phyloP scores from a whole-genome alignment of 2,113 vertebrate genomes.

The Agelaius tricolor region DNA sequence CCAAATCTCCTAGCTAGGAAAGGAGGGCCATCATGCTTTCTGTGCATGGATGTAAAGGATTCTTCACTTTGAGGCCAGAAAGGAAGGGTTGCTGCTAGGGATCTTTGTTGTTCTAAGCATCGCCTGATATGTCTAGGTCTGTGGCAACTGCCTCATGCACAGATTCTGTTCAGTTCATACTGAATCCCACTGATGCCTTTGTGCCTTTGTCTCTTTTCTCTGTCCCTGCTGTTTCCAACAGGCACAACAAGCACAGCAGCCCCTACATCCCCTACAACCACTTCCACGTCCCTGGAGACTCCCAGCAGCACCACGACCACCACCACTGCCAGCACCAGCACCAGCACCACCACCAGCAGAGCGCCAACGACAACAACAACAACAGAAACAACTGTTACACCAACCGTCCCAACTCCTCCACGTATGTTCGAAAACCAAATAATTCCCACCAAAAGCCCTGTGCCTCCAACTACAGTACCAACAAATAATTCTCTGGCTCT shows the following conservation, averaged over 20 bases:
- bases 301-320: too few relatives aligned
- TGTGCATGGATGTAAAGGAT: not conserved
- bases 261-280: not conserved
- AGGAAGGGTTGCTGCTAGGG: fast-evolving
- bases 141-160: fast-evolving
- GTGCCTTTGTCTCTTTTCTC: not conserved
- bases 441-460: too few relatives aligned
- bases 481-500: too few relatives aligned
- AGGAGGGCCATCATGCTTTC: not conserved
- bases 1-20: not conserved
- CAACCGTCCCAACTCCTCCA: too few relatives aligned
- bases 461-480: too few relatives aligned
- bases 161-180: not conserved
- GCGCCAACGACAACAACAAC: too few relatives aligned
- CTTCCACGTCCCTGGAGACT: not conserved
- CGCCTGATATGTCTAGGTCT: fast-evolving
- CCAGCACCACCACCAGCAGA: too few relatives aligned
- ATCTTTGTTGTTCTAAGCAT: fast-evolving
- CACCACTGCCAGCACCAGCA: too few relatives aligned
- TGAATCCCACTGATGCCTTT: fast-evolving
- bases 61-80: not conserved
- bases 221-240: not conserved
- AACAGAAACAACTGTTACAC: too few relatives aligned
- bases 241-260: not conserved
- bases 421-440: too few relatives aligned